Percentiles rank a stretch among this genome's conserved stretches.
phyloP scores from a whole-genome alignment of 2,797 vertebrate species.

The Paramormyrops hopkinsi region DNA sequence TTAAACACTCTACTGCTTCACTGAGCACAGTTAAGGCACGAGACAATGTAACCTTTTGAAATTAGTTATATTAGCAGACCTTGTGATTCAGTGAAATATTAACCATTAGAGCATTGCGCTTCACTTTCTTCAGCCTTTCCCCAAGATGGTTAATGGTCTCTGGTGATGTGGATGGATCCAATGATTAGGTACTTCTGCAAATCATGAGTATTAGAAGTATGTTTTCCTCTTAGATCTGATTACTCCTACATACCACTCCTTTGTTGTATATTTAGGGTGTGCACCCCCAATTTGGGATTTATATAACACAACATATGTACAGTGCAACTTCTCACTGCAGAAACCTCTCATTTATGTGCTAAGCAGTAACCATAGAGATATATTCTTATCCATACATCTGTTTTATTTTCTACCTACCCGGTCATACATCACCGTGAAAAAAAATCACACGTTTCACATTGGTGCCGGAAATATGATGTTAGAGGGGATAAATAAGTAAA shows the following conservation, averaged over 20 bases:
- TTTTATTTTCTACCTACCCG: background rate
- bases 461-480: background rate
- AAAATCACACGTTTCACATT: background rate
- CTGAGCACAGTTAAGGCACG: background rate
- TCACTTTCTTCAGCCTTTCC: background rate
- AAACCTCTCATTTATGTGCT: background rate
- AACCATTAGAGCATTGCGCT: background rate
- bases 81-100: background rate
- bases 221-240: background rate
- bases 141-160: background rate
- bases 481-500: background rate
- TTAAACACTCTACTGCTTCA: background rate
- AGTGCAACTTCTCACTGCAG: background rate
- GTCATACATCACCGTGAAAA: background rate
- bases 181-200: background rate
- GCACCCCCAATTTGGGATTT: background rate
- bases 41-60: background rate
- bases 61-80: background rate
- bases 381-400: background rate
- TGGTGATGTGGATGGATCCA: background rate
- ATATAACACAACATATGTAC: background rate
- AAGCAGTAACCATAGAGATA: background rate
- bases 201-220: background rate
- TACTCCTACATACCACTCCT: background rate
- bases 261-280: background rate